Base-by-base conservation (phyloP, 2,888 invertebrate genomes). In the Cactoblastis cactorum region DNA sequence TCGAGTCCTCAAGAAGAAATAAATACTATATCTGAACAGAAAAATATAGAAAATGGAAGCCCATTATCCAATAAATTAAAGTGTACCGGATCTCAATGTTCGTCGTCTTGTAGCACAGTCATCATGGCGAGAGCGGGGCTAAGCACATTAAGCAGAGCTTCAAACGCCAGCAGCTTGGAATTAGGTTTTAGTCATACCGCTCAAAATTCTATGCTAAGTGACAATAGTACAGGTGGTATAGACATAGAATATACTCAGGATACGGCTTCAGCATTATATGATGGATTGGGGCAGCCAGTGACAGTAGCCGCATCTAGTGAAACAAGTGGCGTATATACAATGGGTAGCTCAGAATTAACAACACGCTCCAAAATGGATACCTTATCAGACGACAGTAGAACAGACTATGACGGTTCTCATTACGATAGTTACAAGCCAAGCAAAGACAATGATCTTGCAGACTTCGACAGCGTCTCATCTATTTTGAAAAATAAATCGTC, bases 31-130 rank as follows among this genome's bases (percentile, higher is more conserved):
- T 76, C 81, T 52, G 88, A 87, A 59, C 82, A 81, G 72, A 88
- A 51, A 77, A 79, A 55, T 65, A 82, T 74, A 68, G 92, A 80
- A 81, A 89, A 80, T 60, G 91, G 91, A 50, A 92, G 92, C 65
- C 92, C 92, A 32, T 82, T 82, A 45, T 91, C 92, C 38, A 91
- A 86, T 63, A 91, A 91, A 67, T 83, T 87, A 24, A 89, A 93
- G 77, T 94, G 93, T 71, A 91, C 93, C 39, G 95, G 94, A 49
- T 95, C 95, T 19, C 96, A 96, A 74, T 96, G 96, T 77, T 95
- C 95, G 51, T 96, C 96, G 49, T 95, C 95, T 19, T 96, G 96
- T 74, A 96, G 96, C 69, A 96, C 96, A 32, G 95, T 96, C n/a
- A 95, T 96, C 61, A 94, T 96, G 62, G 83, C 91, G 6, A 83